A percentile compares a stretch with the other conserved stretches of the same genome.
These are phyloP conservation scores for Globodera rostochiensis DNA, from an alignment of 1,140 invertebrate genomes.

Conservation along the genomic window DNA sequence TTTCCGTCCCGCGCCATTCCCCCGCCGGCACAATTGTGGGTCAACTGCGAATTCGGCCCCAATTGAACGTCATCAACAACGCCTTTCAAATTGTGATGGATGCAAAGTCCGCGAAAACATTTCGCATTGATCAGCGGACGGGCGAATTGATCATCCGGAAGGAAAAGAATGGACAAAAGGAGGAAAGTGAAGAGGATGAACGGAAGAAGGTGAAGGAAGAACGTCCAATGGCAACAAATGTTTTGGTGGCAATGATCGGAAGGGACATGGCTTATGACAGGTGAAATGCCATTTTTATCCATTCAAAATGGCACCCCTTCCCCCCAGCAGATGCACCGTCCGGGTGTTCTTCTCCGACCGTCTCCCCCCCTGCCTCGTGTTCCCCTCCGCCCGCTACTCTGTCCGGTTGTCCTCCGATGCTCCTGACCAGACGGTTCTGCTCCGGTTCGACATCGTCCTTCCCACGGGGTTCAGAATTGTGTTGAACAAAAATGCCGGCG, in stretches of 20 bases:
- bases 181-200: not conserved
- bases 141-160: not conserved
- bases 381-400: not conserved
- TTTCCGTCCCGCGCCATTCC: constrained; percentile 7
- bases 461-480: not conserved
- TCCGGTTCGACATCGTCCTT: not conserved
- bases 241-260: not conserved
- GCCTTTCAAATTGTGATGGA: not conserved
- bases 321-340: not conserved
- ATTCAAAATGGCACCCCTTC: not conserved
- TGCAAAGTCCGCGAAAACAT: not conserved
- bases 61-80: not conserved
- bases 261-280: not conserved
- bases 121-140: not conserved
- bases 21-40: constrained; percentile 13
- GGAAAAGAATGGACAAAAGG: not conserved
- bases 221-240: not conserved
- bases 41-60: not conserved
- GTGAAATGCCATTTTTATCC: not conserved
- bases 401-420: not conserved
- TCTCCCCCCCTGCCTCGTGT: not conserved
- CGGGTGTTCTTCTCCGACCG: not conserved
- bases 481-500: not conserved
- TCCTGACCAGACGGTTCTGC: not conserved
- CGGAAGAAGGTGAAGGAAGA: not conserved